Percentiles rank a stretch among this genome's conserved stretches.
These are phyloP conservation scores for Acronicta leporina DNA, from an alignment of 2,888 invertebrate genomes.

Conservation along the genomic window DNA sequence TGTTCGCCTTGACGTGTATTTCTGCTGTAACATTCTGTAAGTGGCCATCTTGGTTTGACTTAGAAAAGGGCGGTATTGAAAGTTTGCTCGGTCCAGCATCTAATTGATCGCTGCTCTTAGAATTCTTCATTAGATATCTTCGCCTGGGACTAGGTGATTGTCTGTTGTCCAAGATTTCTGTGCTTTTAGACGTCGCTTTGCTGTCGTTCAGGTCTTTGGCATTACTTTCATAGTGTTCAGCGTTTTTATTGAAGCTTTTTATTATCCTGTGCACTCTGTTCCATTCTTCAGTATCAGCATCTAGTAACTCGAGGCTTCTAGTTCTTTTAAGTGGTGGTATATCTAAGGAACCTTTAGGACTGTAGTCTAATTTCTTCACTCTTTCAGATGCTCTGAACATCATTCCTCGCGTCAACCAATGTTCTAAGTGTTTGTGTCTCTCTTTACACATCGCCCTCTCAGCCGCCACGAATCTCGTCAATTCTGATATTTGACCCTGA, in stretches of 20 bases:
- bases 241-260: slow-evolving; percentile 77
- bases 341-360: slow-evolving; percentile 86
- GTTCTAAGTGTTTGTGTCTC: slow-evolving; percentile 91
- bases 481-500: slow-evolving; percentile 91
- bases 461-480: slow-evolving; percentile 91
- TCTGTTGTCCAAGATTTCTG: slow-evolving; percentile 80
- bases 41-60: slow-evolving; percentile 61
- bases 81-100: slow-evolving; percentile 77
- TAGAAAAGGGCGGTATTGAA: slow-evolving; percentile 70
- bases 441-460: slow-evolving; percentile 90
- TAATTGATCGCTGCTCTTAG: slow-evolving; percentile 81
- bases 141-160: slow-evolving; percentile 76
- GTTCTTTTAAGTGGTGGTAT: slow-evolving; percentile 91
- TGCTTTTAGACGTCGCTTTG: slow-evolving; percentile 86
- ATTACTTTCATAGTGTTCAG: slow-evolving; percentile 76
- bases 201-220: slow-evolving; percentile 81
- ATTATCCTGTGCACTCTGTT: slow-evolving; percentile 78
- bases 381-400: slow-evolving; percentile 89
- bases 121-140: slow-evolving; percentile 75
- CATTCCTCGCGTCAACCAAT: slow-evolving; percentile 91
- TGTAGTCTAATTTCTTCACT: slow-evolving; percentile 81
- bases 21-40: slow-evolving; percentile 83
- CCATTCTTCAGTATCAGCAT: slow-evolving; percentile 77
- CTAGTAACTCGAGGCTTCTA: slow-evolving; percentile 91
- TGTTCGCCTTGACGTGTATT: slow-evolving; percentile 83